These are phyloP conservation scores for Neosalanx taihuensis DNA, from an alignment of 2,797 vertebrate genomes.

Conservation along the genomic window DNA sequence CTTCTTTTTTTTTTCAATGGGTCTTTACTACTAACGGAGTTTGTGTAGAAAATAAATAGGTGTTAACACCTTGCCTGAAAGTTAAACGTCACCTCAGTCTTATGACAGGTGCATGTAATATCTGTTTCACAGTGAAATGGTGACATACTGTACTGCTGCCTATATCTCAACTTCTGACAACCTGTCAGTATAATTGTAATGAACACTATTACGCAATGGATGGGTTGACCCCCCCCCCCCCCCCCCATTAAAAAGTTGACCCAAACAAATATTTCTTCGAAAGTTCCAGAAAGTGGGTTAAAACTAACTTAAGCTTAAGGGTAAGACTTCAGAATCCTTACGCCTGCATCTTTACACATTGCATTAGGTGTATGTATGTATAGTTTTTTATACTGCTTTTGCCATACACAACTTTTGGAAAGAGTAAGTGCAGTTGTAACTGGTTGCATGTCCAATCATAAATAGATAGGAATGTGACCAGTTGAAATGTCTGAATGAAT, in stretches of 20 bases:
- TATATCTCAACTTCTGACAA: background rate
- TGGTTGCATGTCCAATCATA: constrained; percentile 46
- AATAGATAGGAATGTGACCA: constrained; percentile 67
- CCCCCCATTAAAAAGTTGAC: too few relatives aligned
- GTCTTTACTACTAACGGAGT: constrained; percentile 68
- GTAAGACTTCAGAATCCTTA: too few relatives aligned
- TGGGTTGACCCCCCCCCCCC: background rate
- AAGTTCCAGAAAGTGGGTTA: too few relatives aligned
- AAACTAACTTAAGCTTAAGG: too few relatives aligned
- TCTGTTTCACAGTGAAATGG: constrained; percentile 37
- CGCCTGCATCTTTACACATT: too few relatives aligned
- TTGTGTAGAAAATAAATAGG: constrained; percentile 60
- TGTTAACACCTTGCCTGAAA: constrained; percentile 45
- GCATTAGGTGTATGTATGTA: too few relatives aligned
- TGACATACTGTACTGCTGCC: constrained; percentile 23
- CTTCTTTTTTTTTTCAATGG: constrained; percentile 73
- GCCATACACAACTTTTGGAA: background rate
- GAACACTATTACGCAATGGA: background rate
- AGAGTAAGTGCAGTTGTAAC: constrained; percentile 38
- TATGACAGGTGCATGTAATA: constrained; percentile 48
- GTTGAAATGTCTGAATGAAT: constrained; percentile 59
- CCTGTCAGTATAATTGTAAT: constrained; percentile 1
- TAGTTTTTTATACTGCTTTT: background rate
- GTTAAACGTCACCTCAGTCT: constrained; percentile 50
- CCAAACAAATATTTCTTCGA: too few relatives aligned